Evolutionary conservation across 2,797 vertebrate species (phyloP), one percentile per base, ranked within the genome.

Genomic region (Melanotaenia nigrans): DNA sequence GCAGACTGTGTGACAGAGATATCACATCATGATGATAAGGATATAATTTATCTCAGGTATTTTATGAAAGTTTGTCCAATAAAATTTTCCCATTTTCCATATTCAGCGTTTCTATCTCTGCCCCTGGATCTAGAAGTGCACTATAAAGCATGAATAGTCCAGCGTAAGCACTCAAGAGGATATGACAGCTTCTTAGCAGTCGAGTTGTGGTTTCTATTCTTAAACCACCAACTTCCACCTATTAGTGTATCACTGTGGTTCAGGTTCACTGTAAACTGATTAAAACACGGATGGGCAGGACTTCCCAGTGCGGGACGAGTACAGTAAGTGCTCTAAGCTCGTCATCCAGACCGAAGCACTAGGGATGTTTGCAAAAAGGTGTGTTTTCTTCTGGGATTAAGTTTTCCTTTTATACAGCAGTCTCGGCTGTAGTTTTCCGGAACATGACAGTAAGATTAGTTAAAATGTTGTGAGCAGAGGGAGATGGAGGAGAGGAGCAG

Each of bases 141-240:
- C 68, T 60, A 62, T 30, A 73, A 71, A 77, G 71, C 0, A 18
- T 73, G 65, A 84, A 79, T 75, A 73, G 68, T 75, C 72, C 65
- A 78, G 71, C 71, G 65, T 75, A 71, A 87, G 77, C 81, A 67
- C 58, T 76, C 60, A 78, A 18, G 75, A 79, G 68, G 45, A 69
- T 61, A 86, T 60, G 75, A 79, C 85, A 81, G 84, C 70, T 71
- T 78, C 74, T 61, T 63, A 81, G 58, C 82, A 61, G 79, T 68
- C 56, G 20, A 68, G 68, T 69, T 74, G 85, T 72, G 86, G 58
- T 79, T 78, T 79, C 78, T 75, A 62, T 68, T 81, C 55, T 55
- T 7, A 64, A 78, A 65, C 65, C n/a, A 22, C 55, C 38, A 76
- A 38, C 67, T 49, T 82, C 60, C 54, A 68, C 63, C 74, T 69